Percentiles rank a stretch among this genome's conserved stretches.
These are phyloP conservation scores for Columba guinea DNA, from an alignment of 2,797 vertebrate species.

Conservation along the genomic window DNA sequence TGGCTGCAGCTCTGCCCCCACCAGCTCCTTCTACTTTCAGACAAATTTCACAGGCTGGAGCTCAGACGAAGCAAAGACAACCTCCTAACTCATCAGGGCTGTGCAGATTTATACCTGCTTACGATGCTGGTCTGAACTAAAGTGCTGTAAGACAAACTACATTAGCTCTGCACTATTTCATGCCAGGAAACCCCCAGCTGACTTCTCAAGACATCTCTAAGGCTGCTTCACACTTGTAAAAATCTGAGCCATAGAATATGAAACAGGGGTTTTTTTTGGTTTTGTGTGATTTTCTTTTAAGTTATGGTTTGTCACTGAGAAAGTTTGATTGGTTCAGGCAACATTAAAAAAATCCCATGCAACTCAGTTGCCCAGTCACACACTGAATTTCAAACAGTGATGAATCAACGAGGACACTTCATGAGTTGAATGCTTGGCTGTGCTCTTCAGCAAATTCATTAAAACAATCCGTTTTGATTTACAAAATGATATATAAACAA, in stretches of 20 bases:
- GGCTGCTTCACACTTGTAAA: background rate
- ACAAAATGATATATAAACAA: background rate
- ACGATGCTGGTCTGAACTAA: background rate
- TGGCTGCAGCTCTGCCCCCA: background rate
- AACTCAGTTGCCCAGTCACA: constrained; percentile 28
- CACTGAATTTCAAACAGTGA: background rate
- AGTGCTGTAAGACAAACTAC: background rate
- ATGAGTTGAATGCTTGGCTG: constrained; percentile 2
- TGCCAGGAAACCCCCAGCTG: background rate
- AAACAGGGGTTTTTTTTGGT: background rate
- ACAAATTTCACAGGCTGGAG: background rate
- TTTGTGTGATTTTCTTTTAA: background rate
- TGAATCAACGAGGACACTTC: constrained; percentile 24
- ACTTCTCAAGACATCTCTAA: background rate
- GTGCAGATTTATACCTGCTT: constrained; percentile 1
- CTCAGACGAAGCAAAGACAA: background rate
- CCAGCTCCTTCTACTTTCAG: background rate
- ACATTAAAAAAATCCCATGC: background rate
- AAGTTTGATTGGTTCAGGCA: constrained; percentile 32
- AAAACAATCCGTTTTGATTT: background rate
- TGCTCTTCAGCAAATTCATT: constrained; percentile 7
- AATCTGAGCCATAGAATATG: background rate
- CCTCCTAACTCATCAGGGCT: background rate
- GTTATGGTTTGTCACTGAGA: background rate
- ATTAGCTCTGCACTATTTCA: background rate